Conservation (phyloP, 2,888 invertebrate genomes). For the Pollenia labialis region DNA sequence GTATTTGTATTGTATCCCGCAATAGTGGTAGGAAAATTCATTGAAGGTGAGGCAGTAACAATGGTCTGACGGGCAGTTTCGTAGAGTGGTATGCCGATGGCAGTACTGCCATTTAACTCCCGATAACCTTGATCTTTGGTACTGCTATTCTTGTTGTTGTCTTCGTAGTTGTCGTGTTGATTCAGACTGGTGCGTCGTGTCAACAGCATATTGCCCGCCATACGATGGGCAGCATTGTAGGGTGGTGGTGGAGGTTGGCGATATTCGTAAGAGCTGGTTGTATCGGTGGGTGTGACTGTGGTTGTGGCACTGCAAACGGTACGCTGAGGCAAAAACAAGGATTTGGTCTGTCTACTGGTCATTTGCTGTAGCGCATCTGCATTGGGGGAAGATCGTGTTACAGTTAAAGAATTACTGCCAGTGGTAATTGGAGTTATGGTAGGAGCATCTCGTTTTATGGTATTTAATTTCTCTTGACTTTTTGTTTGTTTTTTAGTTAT, state of each 20-base stretch:
- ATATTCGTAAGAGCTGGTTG: constrained; percentile 75
- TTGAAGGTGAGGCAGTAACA: constrained; percentile 78
- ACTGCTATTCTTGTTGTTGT: constrained; percentile 66
- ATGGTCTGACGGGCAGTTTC: constrained; percentile 77
- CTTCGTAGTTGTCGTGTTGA: constrained; percentile 69
- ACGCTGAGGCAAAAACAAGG: constrained; percentile 73
- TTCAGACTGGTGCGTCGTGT: constrained; percentile 72
- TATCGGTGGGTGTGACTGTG: constrained; percentile 70
- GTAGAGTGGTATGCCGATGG: constrained; percentile 48
- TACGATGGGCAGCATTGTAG: constrained; percentile 76
- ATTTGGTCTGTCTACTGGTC: constrained; percentile 73
- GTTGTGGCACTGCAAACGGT: constrained; percentile 68
- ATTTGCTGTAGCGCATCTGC: constrained; percentile 69
- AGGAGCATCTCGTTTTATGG: constrained; percentile 65
- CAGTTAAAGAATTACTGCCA: constrained; percentile 71
- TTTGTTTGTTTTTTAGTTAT: constrained; percentile 57
- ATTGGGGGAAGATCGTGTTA: constrained; percentile 72
- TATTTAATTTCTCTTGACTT: constrained; percentile 69
- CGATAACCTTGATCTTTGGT: constrained; percentile 75
- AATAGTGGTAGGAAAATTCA: constrained; percentile 77
- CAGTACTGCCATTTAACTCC: constrained; percentile 55
- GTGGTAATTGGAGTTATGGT: constrained; percentile 46
- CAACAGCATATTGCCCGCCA: constrained; percentile 68
- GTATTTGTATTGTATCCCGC: constrained; percentile 76
- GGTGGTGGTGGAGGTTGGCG: constrained; percentile 78